Percentiles rank a stretch among this genome's conserved stretches.
phyloP scores from a whole-genome alignment of 1,140 invertebrate species.

The Zaprionus davidi region DNA sequence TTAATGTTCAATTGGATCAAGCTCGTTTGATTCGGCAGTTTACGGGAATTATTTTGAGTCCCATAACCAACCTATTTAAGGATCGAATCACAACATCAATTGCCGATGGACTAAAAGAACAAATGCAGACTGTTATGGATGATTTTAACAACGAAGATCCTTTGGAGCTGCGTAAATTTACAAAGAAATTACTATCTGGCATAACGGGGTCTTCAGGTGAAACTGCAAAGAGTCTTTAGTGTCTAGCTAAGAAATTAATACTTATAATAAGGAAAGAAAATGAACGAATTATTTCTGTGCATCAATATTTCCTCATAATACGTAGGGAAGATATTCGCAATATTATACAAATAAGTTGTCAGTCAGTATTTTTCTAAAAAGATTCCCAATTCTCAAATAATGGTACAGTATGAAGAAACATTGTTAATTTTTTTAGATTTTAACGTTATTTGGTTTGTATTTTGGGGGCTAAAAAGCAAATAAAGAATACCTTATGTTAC shows the following conservation, averaged over 20 bases:
- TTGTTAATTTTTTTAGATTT: background rate
- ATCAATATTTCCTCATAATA: too few species aligned
- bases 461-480: background rate
- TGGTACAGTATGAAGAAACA: background rate
- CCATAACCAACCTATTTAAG: slow-evolving; percentile 77
- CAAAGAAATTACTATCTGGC: slow-evolving; percentile 65
- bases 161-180: slow-evolving; percentile 66
- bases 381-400: background rate
- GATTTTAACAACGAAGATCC: slow-evolving; percentile 79
- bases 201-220: slow-evolving; percentile 44
- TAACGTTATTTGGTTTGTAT: background rate
- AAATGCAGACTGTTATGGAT: slow-evolving; percentile 76
- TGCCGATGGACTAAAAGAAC: slow-evolving; percentile 72
- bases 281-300: background rate
- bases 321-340: background rate
- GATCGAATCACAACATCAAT: slow-evolving; percentile 77
- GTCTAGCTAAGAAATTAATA: background rate
- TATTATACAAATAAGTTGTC: background rate
- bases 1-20: slow-evolving; percentile 75
- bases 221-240: background rate
- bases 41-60: slow-evolving; percentile 73
- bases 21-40: slow-evolving; percentile 63
- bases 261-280: background rate
- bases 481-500: background rate
- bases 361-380: background rate